Conservation (phyloP, 1,140 invertebrate species). For the Melipona quadrifasciata region DNA sequence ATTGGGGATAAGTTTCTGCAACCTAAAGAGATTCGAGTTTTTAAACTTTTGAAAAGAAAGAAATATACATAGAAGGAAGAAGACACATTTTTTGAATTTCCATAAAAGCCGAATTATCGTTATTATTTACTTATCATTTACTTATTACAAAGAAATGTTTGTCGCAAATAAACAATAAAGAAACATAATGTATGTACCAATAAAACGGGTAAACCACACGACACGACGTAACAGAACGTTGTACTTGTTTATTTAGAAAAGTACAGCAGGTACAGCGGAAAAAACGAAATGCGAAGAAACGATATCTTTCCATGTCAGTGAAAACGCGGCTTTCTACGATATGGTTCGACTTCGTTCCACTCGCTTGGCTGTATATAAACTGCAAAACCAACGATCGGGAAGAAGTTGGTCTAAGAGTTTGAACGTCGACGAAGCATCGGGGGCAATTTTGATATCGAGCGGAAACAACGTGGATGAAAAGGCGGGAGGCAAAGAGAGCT, state of each 20-base stretch:
- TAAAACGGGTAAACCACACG: no score
- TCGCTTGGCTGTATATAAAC: not conserved
- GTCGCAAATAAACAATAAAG: not conserved
- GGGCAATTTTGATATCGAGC: not conserved
- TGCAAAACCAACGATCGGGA: not conserved
- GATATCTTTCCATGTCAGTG: not conserved
- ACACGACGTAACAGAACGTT: not conserved
- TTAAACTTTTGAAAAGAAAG: not conserved
- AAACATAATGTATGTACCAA: no score
- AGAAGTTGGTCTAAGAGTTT: not conserved
- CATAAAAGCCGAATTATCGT: no score
- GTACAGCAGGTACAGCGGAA: not conserved
- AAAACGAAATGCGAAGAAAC: not conserved
- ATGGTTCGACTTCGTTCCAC: not conserved
- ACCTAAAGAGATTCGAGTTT: no score
- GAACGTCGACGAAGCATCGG: not conserved
- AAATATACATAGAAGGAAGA: not conserved
- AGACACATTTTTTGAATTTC: no score
- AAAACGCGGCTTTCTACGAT: slow-evolving; percentile 26
- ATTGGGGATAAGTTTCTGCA: not conserved
- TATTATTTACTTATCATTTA: not conserved
- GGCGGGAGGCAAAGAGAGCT: not conserved
- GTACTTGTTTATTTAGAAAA: not conserved
- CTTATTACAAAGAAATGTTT: not conserved
- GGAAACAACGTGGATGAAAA: not conserved